These are phyloP conservation scores for Dermolepida albohirtum DNA, from an alignment of 2,888 invertebrate genomes.

Conservation along the genomic window DNA sequence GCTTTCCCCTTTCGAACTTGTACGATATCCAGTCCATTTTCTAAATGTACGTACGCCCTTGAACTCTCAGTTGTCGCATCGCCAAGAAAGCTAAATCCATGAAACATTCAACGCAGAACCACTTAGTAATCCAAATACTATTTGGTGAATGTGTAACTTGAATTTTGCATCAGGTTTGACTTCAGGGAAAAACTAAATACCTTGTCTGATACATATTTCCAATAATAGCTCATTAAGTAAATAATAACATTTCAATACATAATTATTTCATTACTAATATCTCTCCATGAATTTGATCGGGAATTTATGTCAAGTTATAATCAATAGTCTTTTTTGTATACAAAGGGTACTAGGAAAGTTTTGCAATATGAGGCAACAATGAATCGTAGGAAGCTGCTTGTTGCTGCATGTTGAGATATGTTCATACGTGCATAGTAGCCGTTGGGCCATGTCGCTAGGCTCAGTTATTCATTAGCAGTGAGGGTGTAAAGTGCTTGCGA, in stretches of 20 bases:
- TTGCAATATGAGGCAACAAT: no score
- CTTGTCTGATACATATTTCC: neutral
- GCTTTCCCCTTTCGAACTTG: neutral
- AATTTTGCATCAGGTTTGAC: conserved; percentile 8
- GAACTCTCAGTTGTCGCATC: conserved; percentile 11
- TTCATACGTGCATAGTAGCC: no score
- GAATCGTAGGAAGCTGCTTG: no score
- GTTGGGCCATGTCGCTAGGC: no score
- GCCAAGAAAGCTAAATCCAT: neutral
- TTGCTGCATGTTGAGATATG: no score
- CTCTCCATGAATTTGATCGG: no score
- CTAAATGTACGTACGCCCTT: conserved; percentile 10
- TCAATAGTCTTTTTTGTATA: no score
- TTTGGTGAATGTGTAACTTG: conserved; percentile 20
- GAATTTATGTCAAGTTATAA: no score
- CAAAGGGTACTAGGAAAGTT: no score
- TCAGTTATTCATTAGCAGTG: no score
- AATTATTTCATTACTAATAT: neutral
- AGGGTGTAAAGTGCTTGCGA: no score
- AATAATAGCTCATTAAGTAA: neutral
- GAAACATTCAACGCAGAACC: conserved; percentile 11
- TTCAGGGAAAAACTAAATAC: neutral
- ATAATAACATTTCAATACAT: no score
- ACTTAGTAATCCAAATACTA: conserved; percentile 9
- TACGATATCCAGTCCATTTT: neutral